A percentile compares a stretch with the other conserved stretches of the same genome.
Evolutionary conservation across 2,797 vertebrate species (phyloP).

Genomic region (Cyprinodon diabolis): DNA sequence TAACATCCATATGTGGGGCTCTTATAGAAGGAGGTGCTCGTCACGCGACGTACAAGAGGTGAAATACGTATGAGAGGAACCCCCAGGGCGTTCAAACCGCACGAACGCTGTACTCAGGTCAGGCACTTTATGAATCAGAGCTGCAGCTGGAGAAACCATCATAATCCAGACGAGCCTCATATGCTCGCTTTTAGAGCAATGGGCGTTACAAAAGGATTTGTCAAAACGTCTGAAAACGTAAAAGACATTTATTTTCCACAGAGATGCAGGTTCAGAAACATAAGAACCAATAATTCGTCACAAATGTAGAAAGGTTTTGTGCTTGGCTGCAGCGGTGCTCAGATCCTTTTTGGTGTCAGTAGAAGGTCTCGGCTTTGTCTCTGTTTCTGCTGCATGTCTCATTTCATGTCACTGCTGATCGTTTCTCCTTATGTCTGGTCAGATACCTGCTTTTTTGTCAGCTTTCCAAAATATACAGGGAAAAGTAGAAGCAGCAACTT

Average conservation of each 20-base stretch:
- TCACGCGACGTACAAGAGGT: constrained; percentile 1
- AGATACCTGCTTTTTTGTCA: constrained; percentile 25
- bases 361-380: constrained; percentile 10
- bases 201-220: constrained; percentile 22
- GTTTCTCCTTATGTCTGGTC: constrained; percentile 59
- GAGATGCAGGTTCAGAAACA: constrained; percentile 19
- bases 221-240: constrained; percentile 12
- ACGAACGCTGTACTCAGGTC: constrained; percentile 23
- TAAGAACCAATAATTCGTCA: constrained; percentile 12
- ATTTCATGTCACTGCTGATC: constrained; percentile 25
- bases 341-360: constrained; percentile 12
- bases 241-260: constrained; percentile 15
- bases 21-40: constrained; percentile 16
- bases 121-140: constrained; percentile 43
- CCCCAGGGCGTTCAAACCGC: constrained; percentile 23
- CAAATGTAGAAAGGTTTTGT: constrained; percentile 10
- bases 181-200: constrained; percentile 32
- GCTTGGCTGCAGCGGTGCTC: constrained; percentile 22
- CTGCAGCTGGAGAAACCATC: constrained; percentile 65
- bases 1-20: constrained; percentile 23
- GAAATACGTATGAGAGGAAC: constrained; percentile 10
- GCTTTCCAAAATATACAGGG: constrained; percentile 35
- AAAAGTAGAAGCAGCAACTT: constrained; percentile 34
- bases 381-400: neutral
- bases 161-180: constrained; percentile 23